Percentiles rank a stretch among this genome's conserved stretches.
phyloP scores from a whole-genome alignment of 2,113 vertebrate species.

The Triplophysa dalaica region DNA sequence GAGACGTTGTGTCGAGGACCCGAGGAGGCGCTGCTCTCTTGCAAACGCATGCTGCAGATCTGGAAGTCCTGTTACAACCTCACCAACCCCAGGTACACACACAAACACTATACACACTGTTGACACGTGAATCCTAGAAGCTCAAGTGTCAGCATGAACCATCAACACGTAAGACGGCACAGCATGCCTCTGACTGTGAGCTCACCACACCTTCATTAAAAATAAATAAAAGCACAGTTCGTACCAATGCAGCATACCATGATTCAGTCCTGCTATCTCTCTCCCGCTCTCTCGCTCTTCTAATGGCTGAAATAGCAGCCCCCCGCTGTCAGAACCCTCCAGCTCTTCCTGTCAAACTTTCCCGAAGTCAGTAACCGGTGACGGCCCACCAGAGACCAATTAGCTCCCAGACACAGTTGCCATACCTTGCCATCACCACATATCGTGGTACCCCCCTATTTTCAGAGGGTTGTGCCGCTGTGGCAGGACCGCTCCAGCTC shows the following conservation, averaged over 20 bases:
- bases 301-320: conserved; percentile 26
- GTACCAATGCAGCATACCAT: conserved; percentile 11
- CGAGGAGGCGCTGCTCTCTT: conserved; percentile 93
- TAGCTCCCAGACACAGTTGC: conserved; percentile 35
- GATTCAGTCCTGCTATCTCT: conserved; percentile 23
- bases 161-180: conserved; percentile 16
- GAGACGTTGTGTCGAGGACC: conserved; percentile 91
- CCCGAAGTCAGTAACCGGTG: conserved; percentile 21
- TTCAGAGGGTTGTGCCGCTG: neutral
- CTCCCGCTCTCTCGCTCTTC: neutral
- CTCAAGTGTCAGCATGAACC: conserved; percentile 6
- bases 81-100: conserved; percentile 90
- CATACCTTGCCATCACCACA: neutral
- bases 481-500: neutral
- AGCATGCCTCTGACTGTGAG: conserved; percentile 30
- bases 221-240: conserved; percentile 34
- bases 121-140: conserved; percentile 14
- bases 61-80: conserved; percentile 99
- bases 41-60: conserved; percentile 98
- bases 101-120: conserved; percentile 16
- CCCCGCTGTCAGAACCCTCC: conserved; percentile 6
- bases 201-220: conserved; percentile 38
- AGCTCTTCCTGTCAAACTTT: conserved; percentile 44
- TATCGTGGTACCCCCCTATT: too few species aligned
- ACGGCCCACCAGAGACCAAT: conserved; percentile 48